These are phyloP conservation scores for Dendrolimus houi DNA, from an alignment of 2,888 invertebrate genomes.

Conservation along the genomic window DNA sequence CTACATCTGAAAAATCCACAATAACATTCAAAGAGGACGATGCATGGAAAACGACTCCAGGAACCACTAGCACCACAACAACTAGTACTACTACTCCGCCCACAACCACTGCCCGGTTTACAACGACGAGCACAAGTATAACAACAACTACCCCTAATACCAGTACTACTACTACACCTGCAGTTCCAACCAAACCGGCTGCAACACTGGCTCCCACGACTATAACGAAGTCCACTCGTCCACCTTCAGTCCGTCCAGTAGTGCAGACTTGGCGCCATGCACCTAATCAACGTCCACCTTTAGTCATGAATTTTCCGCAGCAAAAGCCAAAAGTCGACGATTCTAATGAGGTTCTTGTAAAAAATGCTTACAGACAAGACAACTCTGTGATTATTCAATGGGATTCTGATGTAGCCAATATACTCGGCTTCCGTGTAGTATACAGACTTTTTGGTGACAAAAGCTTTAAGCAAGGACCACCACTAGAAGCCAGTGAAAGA, in stretches of 20 bases:
- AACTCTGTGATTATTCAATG: constrained; percentile 93
- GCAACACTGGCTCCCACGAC: constrained; percentile 33
- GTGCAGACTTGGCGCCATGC: constrained; percentile 66
- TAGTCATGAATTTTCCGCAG: constrained; percentile 83
- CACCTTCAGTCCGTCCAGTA: constrained; percentile 51
- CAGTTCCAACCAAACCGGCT: constrained; percentile 29
- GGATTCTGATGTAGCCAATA: constrained; percentile 92
- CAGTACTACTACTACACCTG: constrained; percentile 33
- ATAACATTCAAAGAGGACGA: constrained; percentile 26
- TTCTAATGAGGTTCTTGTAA: constrained; percentile 86
- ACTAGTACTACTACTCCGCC: constrained; percentile 34
- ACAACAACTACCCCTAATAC: constrained; percentile 16
- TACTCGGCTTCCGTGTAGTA: constrained; percentile 92
- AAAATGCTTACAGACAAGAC: constrained; percentile 90
- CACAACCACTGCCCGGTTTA: constrained; percentile 26
- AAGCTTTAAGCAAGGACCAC: constrained; percentile 92
- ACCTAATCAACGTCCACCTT: constrained; percentile 80
- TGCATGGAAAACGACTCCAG: constrained; percentile 31
- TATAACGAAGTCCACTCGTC: constrained; percentile 42
- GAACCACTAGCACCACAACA: constrained; percentile 27
- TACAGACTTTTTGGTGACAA: constrained; percentile 93
- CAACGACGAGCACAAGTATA: constrained; percentile 16
- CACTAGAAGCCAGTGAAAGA: constrained; percentile 90
- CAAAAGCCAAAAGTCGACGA: constrained; percentile 80
- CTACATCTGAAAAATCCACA: constrained; percentile 31